Base-by-base conservation (phyloP, 2,113 vertebrate species). In the Eubucco bourcierii region DNA sequence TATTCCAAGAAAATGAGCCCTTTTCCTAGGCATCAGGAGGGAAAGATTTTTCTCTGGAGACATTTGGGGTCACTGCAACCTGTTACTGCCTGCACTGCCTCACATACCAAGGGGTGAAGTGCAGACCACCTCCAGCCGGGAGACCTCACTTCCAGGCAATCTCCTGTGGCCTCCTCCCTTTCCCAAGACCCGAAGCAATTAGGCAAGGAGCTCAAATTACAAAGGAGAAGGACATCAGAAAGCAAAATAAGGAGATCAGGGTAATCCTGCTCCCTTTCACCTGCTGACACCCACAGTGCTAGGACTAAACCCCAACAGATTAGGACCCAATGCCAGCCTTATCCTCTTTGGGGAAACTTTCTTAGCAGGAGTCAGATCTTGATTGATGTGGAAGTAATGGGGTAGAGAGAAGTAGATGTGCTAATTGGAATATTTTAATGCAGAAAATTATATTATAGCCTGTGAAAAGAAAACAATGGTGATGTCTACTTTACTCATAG, bases 241-340 rank as follows among this genome's bases (percentile, higher is more conserved):
- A 91, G 76, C 68, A 87, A 90, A 41, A 55, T 83, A 87, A 86
- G 34, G 87, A 31, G 85, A 95, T 90, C 72, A 37, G 39, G 25
- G 53, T 81, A 88, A 95, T 89, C 78, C 90, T 80, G 59, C 89
- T 90, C 58, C 72, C 74, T 87, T 94, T 90, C 93, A 93, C 75
- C 59, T 0, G 0, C 27, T 83, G 88, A 74, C 73, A 92, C 60
- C 28, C 74, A 73, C 0, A 1, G 19, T 78, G 29, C 41, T 20
- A 11, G 33, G 58, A 59, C 33, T 84, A 92, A 94, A 94, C 55
- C 53, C 27, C 74, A 2, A 28, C 37, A 83, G 74, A 90, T 68
- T 37, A 91, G 28, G 44, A 46, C 19, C 58, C 52, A 53, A 61
- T 23, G 68, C 33, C 87, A 95, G 37, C 3, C 1, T 68, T 77